Conservation (phyloP, 2,113 vertebrate genomes). For the Anguilla japonica region DNA sequence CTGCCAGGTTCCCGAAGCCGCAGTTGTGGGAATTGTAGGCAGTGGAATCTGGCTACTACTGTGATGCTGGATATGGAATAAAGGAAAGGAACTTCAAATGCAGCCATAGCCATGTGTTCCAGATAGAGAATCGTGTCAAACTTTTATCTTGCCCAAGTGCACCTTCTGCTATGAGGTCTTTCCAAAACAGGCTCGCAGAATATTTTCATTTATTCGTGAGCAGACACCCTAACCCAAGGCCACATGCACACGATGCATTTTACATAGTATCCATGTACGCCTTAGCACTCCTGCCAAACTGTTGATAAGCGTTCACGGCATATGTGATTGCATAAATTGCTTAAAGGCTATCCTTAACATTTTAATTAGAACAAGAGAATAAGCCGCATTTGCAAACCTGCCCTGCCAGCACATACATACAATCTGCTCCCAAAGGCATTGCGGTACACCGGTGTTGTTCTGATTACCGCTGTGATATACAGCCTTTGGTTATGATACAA, state of each 20-base stretch:
- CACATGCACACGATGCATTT: background rate
- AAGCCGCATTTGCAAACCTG: background rate
- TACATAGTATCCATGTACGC: background rate
- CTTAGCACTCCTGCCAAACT: background rate
- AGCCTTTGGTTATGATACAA: constrained; percentile 52
- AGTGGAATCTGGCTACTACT: background rate
- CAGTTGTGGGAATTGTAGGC: background rate
- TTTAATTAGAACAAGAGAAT: background rate
- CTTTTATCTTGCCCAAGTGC: background rate
- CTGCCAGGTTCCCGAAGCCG: background rate
- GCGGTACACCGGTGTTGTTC: constrained; percentile 22
- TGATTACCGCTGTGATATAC: constrained; percentile 29
- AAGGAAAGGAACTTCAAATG: background rate
- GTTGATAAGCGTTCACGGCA: background rate
- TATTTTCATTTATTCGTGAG: background rate
- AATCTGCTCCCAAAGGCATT: constrained; percentile 7
- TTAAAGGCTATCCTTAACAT: background rate
- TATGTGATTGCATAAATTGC: background rate
- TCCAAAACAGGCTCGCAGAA: background rate
- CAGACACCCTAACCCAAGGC: background rate
- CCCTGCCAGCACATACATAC: background rate
- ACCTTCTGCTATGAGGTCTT: background rate
- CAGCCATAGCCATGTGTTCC: background rate
- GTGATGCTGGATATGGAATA: background rate
- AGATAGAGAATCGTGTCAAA: background rate